A percentile compares a stretch with the other conserved stretches of the same genome.
These are phyloP conservation scores for Sciurus carolinensis DNA, from an alignment of 2,797 vertebrate species.

Conservation along the genomic window DNA sequence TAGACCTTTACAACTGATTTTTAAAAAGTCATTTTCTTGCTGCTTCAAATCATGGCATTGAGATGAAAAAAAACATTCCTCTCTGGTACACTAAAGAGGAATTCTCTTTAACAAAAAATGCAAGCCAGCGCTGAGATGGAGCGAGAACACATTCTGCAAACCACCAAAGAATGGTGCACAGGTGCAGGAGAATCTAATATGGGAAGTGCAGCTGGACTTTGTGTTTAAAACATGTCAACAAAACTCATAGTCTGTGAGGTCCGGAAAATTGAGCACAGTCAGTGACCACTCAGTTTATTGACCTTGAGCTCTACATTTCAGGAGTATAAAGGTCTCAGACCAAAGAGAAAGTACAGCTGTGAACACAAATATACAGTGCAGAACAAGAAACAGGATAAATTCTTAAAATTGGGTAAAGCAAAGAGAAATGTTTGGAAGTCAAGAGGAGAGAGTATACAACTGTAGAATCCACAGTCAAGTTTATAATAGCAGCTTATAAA, in stretches of 20 bases:
- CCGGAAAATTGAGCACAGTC: not conserved
- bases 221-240: not conserved
- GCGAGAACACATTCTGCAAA: not conserved
- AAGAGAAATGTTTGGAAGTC: not conserved
- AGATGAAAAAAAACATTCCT: not conserved
- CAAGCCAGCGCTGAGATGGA: not conserved
- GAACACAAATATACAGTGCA: not conserved
- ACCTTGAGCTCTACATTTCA: not conserved
- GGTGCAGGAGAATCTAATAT: not conserved
- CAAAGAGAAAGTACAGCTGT: not conserved
- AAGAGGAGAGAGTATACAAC: not conserved
- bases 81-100: not conserved
- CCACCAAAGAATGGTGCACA: not conserved
- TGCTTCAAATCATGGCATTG: not conserved
- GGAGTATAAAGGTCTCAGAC: not conserved
- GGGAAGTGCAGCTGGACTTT: not conserved
- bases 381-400: not conserved
- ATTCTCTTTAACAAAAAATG: not conserved
- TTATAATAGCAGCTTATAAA: not conserved
- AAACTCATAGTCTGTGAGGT: not conserved
- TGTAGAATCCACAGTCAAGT: not conserved
- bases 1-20: not conserved
- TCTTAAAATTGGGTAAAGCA: not conserved
- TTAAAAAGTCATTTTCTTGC: not conserved
- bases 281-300: not conserved